These are phyloP conservation scores for Hylaeus volcanicus DNA, from an alignment of 1,140 invertebrate species.

Conservation along the genomic window DNA sequence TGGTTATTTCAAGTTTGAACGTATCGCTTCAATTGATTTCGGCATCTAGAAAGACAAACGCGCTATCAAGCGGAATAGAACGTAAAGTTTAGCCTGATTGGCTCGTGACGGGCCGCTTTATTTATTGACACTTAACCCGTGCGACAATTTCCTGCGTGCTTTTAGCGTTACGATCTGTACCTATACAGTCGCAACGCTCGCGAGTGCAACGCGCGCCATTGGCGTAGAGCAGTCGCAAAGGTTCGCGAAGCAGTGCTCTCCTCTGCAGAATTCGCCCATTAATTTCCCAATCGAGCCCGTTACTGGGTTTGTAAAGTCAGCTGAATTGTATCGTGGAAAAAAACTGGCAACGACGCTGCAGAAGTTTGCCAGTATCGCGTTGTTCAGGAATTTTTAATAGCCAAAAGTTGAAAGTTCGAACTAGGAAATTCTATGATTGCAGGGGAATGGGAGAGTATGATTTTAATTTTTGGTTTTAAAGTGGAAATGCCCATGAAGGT, in stretches of 20 bases:
- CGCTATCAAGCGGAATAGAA: conserved; percentile 20
- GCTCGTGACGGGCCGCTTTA: conserved; percentile 36
- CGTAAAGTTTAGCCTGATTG: conserved; percentile 39
- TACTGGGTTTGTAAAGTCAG: background rate
- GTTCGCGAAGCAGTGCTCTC: background rate
- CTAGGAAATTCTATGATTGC: no score
- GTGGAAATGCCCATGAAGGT: no score
- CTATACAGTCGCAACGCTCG: background rate
- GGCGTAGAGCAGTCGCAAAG: background rate
- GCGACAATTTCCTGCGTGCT: conserved; percentile 44
- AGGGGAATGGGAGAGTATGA: no score
- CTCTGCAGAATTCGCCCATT: background rate
- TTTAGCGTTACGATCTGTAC: conserved; percentile 22
- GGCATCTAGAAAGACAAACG: conserved; percentile 33
- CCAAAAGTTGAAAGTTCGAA: no score
- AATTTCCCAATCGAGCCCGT: background rate
- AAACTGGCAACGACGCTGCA: background rate
- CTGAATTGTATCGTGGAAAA: background rate
- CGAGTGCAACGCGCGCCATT: background rate
- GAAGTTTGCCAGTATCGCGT: no score
- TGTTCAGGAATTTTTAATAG: no score
- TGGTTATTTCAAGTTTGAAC: background rate
- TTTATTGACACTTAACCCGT: conserved; percentile 47
- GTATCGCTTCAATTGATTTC: conserved; percentile 31
- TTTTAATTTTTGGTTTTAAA: no score